phyloP scores from a whole-genome alignment of 2,113 vertebrate species.

The Alosa alosa region DNA sequence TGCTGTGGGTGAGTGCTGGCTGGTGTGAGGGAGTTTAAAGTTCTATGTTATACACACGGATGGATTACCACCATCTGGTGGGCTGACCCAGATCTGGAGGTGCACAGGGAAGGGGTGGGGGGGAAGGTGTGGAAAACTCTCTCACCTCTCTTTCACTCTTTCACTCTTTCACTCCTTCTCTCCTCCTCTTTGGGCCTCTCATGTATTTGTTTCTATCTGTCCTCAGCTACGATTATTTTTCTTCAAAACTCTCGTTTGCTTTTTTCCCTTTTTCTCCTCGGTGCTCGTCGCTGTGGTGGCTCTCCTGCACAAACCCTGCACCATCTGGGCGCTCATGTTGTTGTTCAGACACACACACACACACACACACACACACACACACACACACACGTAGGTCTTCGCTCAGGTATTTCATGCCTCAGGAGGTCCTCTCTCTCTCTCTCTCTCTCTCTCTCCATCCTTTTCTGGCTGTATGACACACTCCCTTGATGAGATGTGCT shows the following conservation, averaged over 20 bases:
- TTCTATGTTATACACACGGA: not conserved
- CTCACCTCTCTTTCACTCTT: not conserved
- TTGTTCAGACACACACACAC: not conserved
- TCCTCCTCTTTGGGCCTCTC: not conserved
- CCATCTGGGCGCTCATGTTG: not conserved
- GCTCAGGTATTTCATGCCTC: not conserved
- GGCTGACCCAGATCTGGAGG: not conserved
- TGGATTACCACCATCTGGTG: not conserved
- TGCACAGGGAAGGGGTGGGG: not conserved
- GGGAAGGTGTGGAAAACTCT: not conserved
- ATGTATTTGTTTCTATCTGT: not conserved
- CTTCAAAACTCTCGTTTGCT: not conserved
- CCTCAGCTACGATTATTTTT: not conserved
- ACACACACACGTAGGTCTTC: not conserved
- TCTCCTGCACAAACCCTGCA: not conserved
- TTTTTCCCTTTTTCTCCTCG: not conserved
- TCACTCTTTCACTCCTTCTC: not conserved
- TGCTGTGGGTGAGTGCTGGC: too few species aligned
- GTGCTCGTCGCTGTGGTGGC: not conserved
- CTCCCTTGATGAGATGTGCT: not conserved
- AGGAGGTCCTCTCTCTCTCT: not conserved
- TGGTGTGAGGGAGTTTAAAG: too few species aligned
- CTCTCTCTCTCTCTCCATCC: not conserved
- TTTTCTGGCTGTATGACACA: not conserved
- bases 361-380: conserved; percentile 1